These are phyloP conservation scores for Solenodon paradoxus DNA, from an alignment of 2,113 vertebrate genomes.

Conservation along the genomic window DNA sequence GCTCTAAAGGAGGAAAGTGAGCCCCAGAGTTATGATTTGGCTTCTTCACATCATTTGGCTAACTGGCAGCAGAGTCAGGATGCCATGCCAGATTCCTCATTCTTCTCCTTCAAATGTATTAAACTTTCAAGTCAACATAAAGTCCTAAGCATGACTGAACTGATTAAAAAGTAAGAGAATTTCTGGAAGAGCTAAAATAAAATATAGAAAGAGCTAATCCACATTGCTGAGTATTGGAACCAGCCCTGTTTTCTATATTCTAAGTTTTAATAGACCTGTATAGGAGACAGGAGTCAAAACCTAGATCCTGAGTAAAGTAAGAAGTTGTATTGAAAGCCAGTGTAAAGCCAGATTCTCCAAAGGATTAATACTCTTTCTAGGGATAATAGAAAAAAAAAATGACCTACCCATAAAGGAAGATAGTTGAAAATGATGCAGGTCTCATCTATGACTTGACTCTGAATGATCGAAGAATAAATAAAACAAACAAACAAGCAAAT, in stretches of 20 bases:
- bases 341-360: background rate
- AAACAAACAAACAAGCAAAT: too few species aligned
- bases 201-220: background rate
- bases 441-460: background rate
- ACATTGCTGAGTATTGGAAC: background rate
- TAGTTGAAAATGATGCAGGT: background rate
- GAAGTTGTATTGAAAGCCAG: background rate
- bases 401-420: background rate
- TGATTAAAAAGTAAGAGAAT: background rate
- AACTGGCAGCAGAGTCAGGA: background rate
- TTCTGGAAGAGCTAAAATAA: background rate
- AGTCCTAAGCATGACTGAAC: background rate
- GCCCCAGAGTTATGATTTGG: background rate
- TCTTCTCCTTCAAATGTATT: background rate
- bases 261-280: background rate
- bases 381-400: background rate
- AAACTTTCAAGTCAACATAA: background rate
- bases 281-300: background rate
- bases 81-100: background rate
- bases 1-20: background rate
- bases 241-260: background rate
- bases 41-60: background rate
- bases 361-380: background rate
- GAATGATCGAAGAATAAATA: background rate
- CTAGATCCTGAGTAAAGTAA: background rate